Conservation (phyloP, 1,140 invertebrate genomes). For the Lordiphosa collinella region DNA sequence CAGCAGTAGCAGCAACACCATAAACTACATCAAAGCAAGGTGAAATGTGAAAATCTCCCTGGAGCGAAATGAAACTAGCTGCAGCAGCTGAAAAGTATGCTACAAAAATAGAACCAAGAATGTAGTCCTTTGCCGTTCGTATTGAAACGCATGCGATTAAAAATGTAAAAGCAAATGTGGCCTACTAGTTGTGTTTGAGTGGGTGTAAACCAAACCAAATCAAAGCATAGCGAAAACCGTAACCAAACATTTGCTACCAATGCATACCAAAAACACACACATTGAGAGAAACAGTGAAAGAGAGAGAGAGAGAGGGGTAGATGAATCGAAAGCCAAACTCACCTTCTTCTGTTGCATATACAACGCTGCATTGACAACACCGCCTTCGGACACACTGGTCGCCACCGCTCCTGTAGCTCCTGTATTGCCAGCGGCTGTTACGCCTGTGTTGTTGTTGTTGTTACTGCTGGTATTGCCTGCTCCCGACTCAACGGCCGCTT, state of each 20-base stretch:
- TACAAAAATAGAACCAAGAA: constrained; percentile 42
- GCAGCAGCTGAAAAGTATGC: constrained; percentile 56
- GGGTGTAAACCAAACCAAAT: constrained; percentile 37
- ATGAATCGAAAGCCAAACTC: constrained; percentile 30
- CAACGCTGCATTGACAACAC: constrained; percentile 76
- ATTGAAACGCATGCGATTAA: constrained; percentile 45
- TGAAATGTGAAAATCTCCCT: constrained; percentile 19
- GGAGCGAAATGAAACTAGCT: constrained; percentile 31
- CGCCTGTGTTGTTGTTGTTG: constrained; percentile 23
- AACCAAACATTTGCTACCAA: constrained; percentile 56
- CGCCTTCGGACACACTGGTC: constrained; percentile 78
- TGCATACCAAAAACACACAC: constrained; percentile 48
- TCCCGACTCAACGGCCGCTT: constrained; percentile 70
- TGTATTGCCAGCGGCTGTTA: constrained; percentile 13
- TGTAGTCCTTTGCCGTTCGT: constrained; percentile 14
- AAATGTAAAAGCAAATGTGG: constrained; percentile 57
- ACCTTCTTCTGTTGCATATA: constrained; percentile 79
- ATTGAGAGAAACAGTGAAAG: constrained; percentile 10
- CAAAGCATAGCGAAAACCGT: constrained; percentile 48
- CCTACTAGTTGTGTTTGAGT: constrained; percentile 16
- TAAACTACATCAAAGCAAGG: constrained; percentile 33
- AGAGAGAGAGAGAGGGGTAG: neutral
- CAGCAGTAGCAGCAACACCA: constrained; percentile 14
- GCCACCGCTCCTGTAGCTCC: constrained; percentile 70
- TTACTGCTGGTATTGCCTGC: constrained; percentile 28